Conservation (phyloP, 2,888 invertebrate genomes). For the Drosophila monieri region DNA sequence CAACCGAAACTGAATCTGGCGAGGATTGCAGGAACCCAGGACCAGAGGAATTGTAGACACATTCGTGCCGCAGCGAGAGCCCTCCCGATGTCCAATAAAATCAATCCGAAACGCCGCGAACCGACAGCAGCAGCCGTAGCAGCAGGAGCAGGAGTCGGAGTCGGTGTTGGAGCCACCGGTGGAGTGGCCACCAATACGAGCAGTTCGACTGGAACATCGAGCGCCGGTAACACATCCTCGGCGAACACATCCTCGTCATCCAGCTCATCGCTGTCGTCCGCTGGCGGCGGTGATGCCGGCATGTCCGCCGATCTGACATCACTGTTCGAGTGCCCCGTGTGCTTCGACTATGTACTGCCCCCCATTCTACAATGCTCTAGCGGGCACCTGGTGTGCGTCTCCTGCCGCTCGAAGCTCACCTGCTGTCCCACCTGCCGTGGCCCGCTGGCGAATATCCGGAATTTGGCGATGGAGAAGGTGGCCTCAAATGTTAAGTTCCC, state of each 20-base stretch:
- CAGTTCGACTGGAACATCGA: slow-evolving; percentile 68
- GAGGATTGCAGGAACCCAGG: slow-evolving; percentile 16
- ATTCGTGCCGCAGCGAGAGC: slow-evolving; percentile 41
- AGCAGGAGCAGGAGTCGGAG: slow-evolving; percentile 5
- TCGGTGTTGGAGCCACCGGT: slow-evolving; percentile 53
- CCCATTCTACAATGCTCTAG: slow-evolving; percentile 99
- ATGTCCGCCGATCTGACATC: slow-evolving; percentile 95
- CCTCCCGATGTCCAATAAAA: slow-evolving; percentile 83
- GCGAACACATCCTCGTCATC: slow-evolving; percentile 84
- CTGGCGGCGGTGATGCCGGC: slow-evolving; percentile 84
- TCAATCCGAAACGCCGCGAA: slow-evolving; percentile 84
- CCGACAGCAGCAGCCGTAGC: slow-evolving; percentile 77
- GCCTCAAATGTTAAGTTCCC: slow-evolving; percentile 99
- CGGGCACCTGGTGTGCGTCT: slow-evolving; percentile 99
- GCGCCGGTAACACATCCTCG: slow-evolving; percentile 78
- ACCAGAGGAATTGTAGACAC: slow-evolving; percentile 20
- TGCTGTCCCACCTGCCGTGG: slow-evolving; percentile 99
- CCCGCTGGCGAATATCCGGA: slow-evolving; percentile 97
- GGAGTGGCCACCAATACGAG: slow-evolving; percentile 71
- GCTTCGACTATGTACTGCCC: slow-evolving; percentile 99
- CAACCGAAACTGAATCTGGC: slow-evolving; percentile 28
- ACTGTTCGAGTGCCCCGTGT: slow-evolving; percentile 97
- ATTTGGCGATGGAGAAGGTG: slow-evolving; percentile 99
- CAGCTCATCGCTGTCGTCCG: slow-evolving; percentile 83
- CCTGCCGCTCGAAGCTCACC: slow-evolving; percentile 97